phyloP scores from a whole-genome alignment of 2,888 invertebrate genomes.

The Merodon equestris region DNA sequence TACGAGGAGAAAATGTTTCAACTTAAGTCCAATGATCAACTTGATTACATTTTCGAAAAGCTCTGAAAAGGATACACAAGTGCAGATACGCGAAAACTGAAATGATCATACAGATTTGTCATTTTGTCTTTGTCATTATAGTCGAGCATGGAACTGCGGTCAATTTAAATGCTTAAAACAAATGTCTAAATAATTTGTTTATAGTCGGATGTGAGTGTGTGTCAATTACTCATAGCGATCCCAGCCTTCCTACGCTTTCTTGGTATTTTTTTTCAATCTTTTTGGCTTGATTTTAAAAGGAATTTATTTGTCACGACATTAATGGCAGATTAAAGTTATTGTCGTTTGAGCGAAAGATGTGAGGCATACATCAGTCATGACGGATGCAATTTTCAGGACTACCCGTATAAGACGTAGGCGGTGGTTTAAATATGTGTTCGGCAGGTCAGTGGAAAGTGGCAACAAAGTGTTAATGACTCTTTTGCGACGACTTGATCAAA shows the following conservation, averaged over 20 bases:
- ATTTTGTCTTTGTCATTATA: no score
- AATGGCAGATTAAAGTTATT: slow-evolving; percentile 44
- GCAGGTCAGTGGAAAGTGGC: not conserved
- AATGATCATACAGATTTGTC: no score
- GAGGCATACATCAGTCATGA: slow-evolving; percentile 8
- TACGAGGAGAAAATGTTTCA: no score
- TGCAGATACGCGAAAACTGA: no score
- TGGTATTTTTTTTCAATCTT: slow-evolving; percentile 1
- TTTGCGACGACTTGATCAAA: not conserved
- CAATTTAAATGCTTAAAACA: no score
- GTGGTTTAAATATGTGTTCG: no score
- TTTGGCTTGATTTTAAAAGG: slow-evolving; percentile 12
- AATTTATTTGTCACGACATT: slow-evolving; percentile 53
- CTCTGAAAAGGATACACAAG: no score
- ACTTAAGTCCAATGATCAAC: slow-evolving; percentile 53
- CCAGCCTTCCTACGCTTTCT: slow-evolving; percentile 1
- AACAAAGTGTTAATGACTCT: slow-evolving; percentile 45
- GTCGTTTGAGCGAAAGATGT: slow-evolving; percentile 13
- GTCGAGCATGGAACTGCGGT: no score
- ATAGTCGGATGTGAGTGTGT: not conserved
- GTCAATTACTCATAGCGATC: no score
- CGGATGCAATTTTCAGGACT: slow-evolving; percentile 36
- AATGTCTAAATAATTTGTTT: no score
- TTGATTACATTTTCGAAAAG: slow-evolving; percentile 4
- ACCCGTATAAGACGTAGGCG: no score